phyloP scores from a whole-genome alignment of 1,140 invertebrate species.

The Acromyrmex heyeri region DNA sequence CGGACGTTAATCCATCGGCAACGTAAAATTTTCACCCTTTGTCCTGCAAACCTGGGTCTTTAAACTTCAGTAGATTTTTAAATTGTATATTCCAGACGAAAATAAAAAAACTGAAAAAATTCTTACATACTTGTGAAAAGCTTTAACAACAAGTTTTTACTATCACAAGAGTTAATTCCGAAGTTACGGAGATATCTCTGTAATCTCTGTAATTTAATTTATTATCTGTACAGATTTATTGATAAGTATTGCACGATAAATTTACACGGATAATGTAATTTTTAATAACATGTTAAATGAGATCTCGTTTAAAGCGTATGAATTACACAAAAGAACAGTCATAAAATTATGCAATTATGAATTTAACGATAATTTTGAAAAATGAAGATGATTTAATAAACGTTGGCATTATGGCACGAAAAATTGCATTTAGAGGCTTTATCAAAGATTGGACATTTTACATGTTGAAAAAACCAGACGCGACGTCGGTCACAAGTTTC shows the following conservation, averaged over 20 bases:
- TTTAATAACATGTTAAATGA: background rate
- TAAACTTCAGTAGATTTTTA: too few species aligned
- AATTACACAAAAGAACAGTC: background rate
- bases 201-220: background rate
- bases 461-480: background rate
- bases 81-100: too few species aligned
- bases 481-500: background rate
- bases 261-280: background rate
- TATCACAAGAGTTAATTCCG: background rate
- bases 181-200: background rate
- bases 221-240: constrained; percentile 16
- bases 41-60: too few species aligned
- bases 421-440: background rate
- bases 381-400: background rate
- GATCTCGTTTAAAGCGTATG: background rate
- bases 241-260: constrained; percentile 24
- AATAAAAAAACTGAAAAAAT: too few species aligned
- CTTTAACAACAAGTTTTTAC: too few species aligned
- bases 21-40: too few species aligned
- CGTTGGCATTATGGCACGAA: background rate
- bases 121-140: too few species aligned
- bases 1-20: background rate
- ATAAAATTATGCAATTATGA: background rate
- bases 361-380: background rate
- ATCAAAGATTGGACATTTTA: background rate